These are phyloP conservation scores for Platycnemis pennipes DNA, from an alignment of 2,888 invertebrate genomes.

Conservation along the genomic window DNA sequence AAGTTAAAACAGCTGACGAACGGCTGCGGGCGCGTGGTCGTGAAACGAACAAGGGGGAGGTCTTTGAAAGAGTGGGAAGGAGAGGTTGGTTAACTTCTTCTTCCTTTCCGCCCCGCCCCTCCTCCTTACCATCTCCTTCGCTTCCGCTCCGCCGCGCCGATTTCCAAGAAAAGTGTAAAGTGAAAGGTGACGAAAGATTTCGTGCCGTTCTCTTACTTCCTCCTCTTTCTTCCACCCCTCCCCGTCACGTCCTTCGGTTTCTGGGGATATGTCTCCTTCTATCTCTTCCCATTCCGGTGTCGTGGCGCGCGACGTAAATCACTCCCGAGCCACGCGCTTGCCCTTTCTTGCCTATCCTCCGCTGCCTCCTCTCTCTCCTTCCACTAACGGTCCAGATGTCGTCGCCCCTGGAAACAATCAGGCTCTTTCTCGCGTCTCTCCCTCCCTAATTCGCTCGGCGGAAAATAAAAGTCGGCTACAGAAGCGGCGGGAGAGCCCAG, in stretches of 20 bases:
- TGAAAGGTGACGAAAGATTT: background rate
- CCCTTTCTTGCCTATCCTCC: background rate
- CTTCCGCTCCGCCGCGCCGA: slow-evolving; percentile 18
- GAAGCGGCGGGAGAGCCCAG: background rate
- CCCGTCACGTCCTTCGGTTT: background rate
- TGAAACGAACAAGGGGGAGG: background rate
- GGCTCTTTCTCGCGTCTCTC: background rate
- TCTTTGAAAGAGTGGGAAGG: no score
- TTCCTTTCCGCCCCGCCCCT: no score
- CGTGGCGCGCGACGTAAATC: background rate
- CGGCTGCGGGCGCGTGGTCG: background rate
- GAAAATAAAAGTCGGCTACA: background rate
- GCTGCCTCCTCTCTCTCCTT: background rate
- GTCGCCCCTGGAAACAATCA: background rate
- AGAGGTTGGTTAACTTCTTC: no score
- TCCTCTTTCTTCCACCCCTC: background rate
- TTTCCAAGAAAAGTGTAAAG: slow-evolving; percentile 1
- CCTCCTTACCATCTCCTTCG: background rate
- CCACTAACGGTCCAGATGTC: background rate
- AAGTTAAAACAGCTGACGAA: background rate
- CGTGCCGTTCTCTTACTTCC: background rate
- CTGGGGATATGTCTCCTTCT: background rate
- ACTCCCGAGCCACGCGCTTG: background rate
- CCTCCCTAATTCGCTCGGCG: background rate
- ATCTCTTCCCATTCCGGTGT: background rate